phyloP scores from a whole-genome alignment of 23 tunicate genomes.

The Halocynthia aurantium region DNA sequence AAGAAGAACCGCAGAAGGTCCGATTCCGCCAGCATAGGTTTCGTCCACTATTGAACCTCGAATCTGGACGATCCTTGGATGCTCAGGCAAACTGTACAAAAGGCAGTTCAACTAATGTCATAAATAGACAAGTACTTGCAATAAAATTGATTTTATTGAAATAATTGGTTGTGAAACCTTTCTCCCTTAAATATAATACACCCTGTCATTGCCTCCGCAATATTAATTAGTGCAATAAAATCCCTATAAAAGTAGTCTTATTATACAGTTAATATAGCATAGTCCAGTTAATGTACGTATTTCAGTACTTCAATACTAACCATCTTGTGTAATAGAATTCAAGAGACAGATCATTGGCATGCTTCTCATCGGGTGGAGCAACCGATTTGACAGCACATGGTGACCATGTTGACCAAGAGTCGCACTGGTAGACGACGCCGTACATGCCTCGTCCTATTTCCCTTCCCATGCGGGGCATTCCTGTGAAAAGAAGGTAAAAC shows the following conservation, averaged over 20 bases:
- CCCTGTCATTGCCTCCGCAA: no score
- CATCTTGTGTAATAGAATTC: constrained; percentile 80
- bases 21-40: constrained; percentile 45
- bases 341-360: constrained; percentile 63
- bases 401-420: constrained; percentile 30
- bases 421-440: constrained; percentile 58
- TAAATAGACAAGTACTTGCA: neutral
- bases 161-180: neutral
- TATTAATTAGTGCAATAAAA: neutral
- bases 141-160: neutral
- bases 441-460: constrained; percentile 84
- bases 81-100: constrained; percentile 42
- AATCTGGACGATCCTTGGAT: constrained; percentile 69
- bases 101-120: no score
- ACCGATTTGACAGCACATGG: constrained; percentile 74
- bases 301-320: constrained; percentile 13
- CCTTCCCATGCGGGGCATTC: constrained; percentile 57
- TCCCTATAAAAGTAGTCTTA: no score
- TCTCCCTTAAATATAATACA: no score
- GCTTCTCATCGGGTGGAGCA: constrained; percentile 63
- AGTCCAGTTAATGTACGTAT: neutral
- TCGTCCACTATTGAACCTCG: constrained; percentile 71
- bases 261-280: no score
- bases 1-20: constrained; percentile 57
- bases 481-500: constrained; percentile 16